Percentiles rank a stretch among this genome's conserved stretches.
These are phyloP conservation scores for Sinosuthora webbiana DNA, from an alignment of 2,113 vertebrate genomes.

Conservation along the genomic window DNA sequence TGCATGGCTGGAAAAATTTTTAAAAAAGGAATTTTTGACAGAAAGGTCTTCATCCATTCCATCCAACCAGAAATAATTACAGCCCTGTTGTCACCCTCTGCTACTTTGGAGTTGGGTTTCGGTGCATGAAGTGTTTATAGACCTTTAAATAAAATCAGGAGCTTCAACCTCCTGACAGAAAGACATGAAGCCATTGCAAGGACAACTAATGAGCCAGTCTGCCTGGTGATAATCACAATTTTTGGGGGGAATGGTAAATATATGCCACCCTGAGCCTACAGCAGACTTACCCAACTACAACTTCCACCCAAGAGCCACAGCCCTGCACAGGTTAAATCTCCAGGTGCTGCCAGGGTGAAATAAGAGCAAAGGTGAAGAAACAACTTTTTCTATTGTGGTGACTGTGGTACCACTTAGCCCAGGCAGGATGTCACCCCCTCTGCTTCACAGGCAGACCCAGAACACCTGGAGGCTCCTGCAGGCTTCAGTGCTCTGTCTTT, in stretches of 20 bases:
- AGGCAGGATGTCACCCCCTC: neutral
- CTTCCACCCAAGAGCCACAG: neutral
- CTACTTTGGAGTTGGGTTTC: neutral
- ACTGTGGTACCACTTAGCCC: neutral
- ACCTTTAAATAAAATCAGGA: neutral
- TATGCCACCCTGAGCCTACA: neutral
- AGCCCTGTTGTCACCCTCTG: neutral
- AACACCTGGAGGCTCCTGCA: neutral
- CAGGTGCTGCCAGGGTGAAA: neutral
- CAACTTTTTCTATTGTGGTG: neutral
- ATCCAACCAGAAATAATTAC: neutral
- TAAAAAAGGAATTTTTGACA: neutral
- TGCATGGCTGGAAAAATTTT: neutral
- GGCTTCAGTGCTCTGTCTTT: neutral
- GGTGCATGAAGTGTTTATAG: neutral
- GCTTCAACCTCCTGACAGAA: rapidly evolving
- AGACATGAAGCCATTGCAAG: neutral
- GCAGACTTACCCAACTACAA: neutral
- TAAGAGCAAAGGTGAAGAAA: neutral
- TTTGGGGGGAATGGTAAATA: neutral
- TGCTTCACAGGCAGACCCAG: neutral
- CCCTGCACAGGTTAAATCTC: neutral
- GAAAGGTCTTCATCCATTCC: neutral
- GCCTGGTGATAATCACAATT: neutral
- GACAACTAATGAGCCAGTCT: neutral